phyloP scores from a whole-genome alignment of 2,113 vertebrate species.

The Entosphenus tridentatus region DNA sequence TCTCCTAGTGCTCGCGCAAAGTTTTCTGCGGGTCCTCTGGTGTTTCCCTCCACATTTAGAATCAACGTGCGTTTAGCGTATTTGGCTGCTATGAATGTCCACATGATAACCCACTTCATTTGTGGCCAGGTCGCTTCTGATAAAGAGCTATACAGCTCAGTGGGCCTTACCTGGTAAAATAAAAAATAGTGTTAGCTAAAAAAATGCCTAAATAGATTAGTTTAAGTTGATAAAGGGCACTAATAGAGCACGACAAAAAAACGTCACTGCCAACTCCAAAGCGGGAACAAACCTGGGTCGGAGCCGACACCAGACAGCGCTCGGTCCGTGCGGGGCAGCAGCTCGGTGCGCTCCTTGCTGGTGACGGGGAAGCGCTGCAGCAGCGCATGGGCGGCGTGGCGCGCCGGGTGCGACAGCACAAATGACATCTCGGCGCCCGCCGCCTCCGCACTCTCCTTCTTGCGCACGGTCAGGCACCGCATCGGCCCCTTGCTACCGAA shows the following conservation, averaged over 20 bases:
- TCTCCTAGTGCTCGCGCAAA: too few species aligned
- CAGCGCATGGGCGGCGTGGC: conserved; percentile 27
- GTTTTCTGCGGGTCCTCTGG: too few species aligned
- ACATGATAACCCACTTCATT: too few species aligned
- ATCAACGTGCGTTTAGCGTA: too few species aligned
- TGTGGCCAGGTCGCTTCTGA: too few species aligned
- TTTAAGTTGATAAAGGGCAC: background rate
- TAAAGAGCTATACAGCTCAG: too few species aligned
- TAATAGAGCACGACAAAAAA: background rate
- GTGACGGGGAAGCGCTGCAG: conserved; percentile 53
- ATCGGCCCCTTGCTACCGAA: conserved; percentile 39
- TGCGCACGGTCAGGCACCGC: conserved; percentile 54
- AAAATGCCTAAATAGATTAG: background rate
- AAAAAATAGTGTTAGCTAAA: background rate
- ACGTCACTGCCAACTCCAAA: conserved; percentile 24
- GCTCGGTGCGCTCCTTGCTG: conserved; percentile 43
- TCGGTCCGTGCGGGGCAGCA: conserved; percentile 35
- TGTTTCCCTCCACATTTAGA: too few species aligned
- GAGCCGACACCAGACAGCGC: conserved; percentile 18
- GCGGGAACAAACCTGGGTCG: background rate
- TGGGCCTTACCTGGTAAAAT: too few species aligned
- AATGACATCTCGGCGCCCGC: conserved; percentile 32
- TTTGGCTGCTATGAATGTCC: too few species aligned
- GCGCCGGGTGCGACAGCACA: conserved; percentile 30
- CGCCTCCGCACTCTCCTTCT: conserved; percentile 37